Conservation (phyloP, 2,797 vertebrate species). For the Pseudomugil tenellus region DNA sequence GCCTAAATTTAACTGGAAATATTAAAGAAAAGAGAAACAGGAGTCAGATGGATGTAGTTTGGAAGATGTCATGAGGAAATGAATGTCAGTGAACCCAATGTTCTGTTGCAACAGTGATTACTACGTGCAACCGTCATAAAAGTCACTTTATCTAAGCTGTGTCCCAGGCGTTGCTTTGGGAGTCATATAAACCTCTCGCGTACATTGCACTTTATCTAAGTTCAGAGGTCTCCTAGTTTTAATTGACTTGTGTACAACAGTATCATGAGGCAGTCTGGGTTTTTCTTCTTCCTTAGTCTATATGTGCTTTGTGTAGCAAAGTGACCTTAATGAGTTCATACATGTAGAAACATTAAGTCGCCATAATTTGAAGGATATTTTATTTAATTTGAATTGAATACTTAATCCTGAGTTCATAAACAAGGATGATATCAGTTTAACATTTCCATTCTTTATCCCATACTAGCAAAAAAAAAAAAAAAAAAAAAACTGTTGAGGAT, state of each 20-base stretch:
- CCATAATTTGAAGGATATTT: background rate
- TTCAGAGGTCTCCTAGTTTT: slow-evolving; percentile 79
- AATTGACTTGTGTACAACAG: slow-evolving; percentile 66
- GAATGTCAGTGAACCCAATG: slow-evolving; percentile 86
- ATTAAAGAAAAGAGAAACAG: background rate
- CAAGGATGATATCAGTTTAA: slow-evolving; percentile 4
- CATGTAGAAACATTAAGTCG: background rate
- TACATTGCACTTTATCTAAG: slow-evolving; percentile 85
- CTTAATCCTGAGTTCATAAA: slow-evolving; percentile 7
- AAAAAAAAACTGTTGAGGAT: slow-evolving; percentile 32
- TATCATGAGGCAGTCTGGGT: slow-evolving; percentile 29
- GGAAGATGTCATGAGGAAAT: slow-evolving; percentile 27
- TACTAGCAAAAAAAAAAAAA: too few species aligned
- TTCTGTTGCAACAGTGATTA: slow-evolving; percentile 84
- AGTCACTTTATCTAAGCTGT: slow-evolving; percentile 91
- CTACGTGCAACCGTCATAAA: slow-evolving; percentile 83
- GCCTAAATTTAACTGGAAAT: background rate
- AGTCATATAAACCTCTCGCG: slow-evolving; percentile 89
- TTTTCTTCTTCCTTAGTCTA: slow-evolving; percentile 9
- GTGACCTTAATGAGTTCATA: background rate
- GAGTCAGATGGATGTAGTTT: slow-evolving; percentile 5
- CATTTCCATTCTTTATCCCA: background rate
- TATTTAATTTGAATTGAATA: background rate
- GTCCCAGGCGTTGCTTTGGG: slow-evolving; percentile 84
- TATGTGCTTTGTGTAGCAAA: slow-evolving; percentile 9